Base-by-base conservation (phyloP, 2,888 invertebrate species). In the Limnephilus lunatus region DNA sequence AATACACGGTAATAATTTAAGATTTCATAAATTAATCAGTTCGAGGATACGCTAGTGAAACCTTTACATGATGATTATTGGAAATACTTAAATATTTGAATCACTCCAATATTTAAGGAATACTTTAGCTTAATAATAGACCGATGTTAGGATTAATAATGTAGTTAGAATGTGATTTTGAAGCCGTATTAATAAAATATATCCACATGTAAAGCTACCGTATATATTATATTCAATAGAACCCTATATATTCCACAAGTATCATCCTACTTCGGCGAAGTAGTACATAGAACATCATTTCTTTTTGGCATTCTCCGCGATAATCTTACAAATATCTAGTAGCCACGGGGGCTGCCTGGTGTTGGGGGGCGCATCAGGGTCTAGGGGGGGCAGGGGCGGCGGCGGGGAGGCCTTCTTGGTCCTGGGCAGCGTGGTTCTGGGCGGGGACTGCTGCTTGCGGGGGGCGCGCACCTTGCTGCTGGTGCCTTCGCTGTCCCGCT, bases 281-380 rank as follows among this genome's bases (percentile, higher is more conserved):
- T 86, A 86, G 86, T 44, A 80, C 53, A 44, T 80, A 90, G 89
- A 92, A 90, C 83, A 91, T 93, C 93, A 93, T 93, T 93, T 93
- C 92, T 93, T 93, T 90, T 93, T 93, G 91, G 93, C 90, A 90
- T 92, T 93, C 90, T 93, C 93, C 30, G 93, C 90, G 87, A 93
- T 93, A 25, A 93, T 90, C 89, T 93, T 93, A 85, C 93, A 93
- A 53, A 93, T 90, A 82, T 93, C 93, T 30, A 93, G 48, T 9
- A 93, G 92, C 93, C 93, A 93, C 80, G 93, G 93, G 11, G 93
- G 92, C 92, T 93, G 93, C 12, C 91, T 80, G 35, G 93, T 44
- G 31, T 53, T 53, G 86, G 92, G 82, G 11, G 92, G 89, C 31
- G 90, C 48, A 25, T 91, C 89, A 14, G 86, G 81, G 25, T 93